Base-by-base conservation (phyloP, 2,888 invertebrate species). In the Lasioglossum zephyrum region DNA sequence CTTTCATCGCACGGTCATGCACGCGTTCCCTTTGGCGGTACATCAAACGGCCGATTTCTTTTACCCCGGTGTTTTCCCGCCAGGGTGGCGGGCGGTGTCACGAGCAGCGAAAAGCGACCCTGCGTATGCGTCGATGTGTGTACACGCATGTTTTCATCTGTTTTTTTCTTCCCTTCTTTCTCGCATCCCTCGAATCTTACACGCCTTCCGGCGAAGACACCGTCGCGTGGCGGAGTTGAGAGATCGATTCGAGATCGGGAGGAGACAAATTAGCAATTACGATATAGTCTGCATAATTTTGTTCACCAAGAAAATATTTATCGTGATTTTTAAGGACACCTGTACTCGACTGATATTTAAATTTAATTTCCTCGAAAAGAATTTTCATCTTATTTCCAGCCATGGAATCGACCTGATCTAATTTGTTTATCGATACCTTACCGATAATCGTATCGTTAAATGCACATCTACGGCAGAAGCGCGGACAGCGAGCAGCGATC, bases 1-100 rank as follows among this genome's bases (percentile, higher is more conserved):
- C 74, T 78, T 81, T 73, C 73, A 79, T 77, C 78, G 75, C 75
- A 39, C 73, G 73, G 79, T 75, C 79, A 70, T 74, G 76, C 82
- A 82, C 87, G 83, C 79, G 84, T 88, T 93, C 92, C 92, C 94
- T 94, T 94, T 94, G 94, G 92, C 94, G 93, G 93, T 89, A 92
- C 94, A 94, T 94, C 94, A 94, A 94, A 94, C 94, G 93, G 92
- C 92, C 91, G 92, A 94, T 93, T 94, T 94, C 93, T 93, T 93
- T 93, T 89, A 87, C 92, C 90, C 88, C 88, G 82, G 87, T 84
- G 87, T 89, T 92, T 93, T 91, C 89, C 87, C 84, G 90, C 84
- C 88, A 76, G 83, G 85, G 86, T 84, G 86, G 84, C 90, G 82
- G 90, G 84, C 91, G 90, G 92, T 92, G 94, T 93, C 93, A 93